phyloP scores from a whole-genome alignment of 2,888 invertebrate genomes.

The Prenolepis imparis region DNA sequence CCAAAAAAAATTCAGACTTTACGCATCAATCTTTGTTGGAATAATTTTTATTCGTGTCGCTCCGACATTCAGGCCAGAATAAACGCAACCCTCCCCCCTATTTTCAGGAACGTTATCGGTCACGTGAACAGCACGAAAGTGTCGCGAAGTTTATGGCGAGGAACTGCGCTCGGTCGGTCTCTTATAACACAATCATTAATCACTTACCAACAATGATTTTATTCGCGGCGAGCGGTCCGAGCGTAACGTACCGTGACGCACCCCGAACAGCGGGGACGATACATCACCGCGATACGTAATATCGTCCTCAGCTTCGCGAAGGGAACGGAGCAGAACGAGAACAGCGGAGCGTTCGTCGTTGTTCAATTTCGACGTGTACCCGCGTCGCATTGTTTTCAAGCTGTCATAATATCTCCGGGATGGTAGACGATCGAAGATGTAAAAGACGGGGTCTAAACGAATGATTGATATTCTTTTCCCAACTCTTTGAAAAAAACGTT shows the following conservation, averaged over 20 bases:
- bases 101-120: constrained; percentile 61
- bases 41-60: neutral
- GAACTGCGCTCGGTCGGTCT: constrained; percentile 65
- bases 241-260: constrained; percentile 78
- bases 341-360: constrained; percentile 59
- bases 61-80: constrained; percentile 4
- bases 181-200: constrained; percentile 79
- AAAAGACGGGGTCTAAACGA: neutral
- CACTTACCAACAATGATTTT: constrained; percentile 83
- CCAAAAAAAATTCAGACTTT: constrained; percentile 3
- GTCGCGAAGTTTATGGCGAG: constrained; percentile 72
- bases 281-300: constrained; percentile 77
- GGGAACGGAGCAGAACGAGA: constrained; percentile 35
- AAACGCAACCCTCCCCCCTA: neutral
- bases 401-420: constrained; percentile 44
- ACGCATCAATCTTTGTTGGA: neutral
- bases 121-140: constrained; percentile 65
- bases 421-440: neutral
- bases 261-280: constrained; percentile 73
- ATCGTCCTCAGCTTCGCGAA: constrained; percentile 64
- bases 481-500: neutral
- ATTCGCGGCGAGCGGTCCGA: constrained; percentile 80
- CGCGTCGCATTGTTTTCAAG: constrained; percentile 50
- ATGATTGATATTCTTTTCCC: constrained; percentile 39
- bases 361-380: constrained; percentile 57